Conservation (phyloP, 2,888 invertebrate species). For the Sturmia bella region DNA sequence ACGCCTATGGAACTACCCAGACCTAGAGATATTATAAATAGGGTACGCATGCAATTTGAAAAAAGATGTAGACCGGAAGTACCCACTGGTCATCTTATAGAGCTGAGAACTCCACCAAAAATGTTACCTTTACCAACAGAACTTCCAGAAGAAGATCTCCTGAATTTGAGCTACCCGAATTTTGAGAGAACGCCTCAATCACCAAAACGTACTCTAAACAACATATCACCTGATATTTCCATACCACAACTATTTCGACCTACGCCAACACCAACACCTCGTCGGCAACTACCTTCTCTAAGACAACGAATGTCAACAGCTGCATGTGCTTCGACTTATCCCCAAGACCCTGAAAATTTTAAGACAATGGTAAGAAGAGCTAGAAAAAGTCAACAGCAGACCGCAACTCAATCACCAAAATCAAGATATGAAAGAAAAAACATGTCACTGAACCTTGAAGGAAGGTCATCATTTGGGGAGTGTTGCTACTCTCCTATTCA, state of each 20-base stretch:
- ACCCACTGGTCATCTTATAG: slow-evolving; percentile 54
- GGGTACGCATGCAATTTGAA: slow-evolving; percentile 28
- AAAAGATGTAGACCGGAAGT: slow-evolving; percentile 41
- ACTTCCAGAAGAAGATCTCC: slow-evolving; percentile 56
- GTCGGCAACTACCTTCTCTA: slow-evolving; percentile 6
- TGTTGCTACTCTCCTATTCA: slow-evolving; percentile 43
- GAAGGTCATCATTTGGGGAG: slow-evolving; percentile 17
- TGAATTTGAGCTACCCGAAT: slow-evolving; percentile 33
- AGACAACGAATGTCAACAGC: slow-evolving; percentile 36
- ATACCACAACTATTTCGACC: slow-evolving; percentile 42
- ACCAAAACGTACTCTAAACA: slow-evolving; percentile 9
- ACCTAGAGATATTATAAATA: slow-evolving; percentile 53
- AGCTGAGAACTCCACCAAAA: slow-evolving; percentile 61
- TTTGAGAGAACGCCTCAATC: slow-evolving; percentile 36
- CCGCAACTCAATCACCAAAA: slow-evolving; percentile 27
- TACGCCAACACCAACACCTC: slow-evolving; percentile 31
- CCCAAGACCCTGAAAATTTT: slow-evolving; percentile 44
- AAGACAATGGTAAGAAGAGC: slow-evolving; percentile 47
- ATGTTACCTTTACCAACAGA: slow-evolving; percentile 46
- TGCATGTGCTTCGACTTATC: slow-evolving; percentile 40
- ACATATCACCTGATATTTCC: slow-evolving; percentile 30
- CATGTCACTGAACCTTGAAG: not conserved
- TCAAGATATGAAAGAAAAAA: slow-evolving; percentile 23
- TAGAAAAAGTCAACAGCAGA: slow-evolving; percentile 32
- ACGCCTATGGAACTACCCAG: slow-evolving; percentile 45